Evolutionary conservation across 2,113 vertebrate genomes (phyloP).

Genomic region (Corythaeola cristata): DNA sequence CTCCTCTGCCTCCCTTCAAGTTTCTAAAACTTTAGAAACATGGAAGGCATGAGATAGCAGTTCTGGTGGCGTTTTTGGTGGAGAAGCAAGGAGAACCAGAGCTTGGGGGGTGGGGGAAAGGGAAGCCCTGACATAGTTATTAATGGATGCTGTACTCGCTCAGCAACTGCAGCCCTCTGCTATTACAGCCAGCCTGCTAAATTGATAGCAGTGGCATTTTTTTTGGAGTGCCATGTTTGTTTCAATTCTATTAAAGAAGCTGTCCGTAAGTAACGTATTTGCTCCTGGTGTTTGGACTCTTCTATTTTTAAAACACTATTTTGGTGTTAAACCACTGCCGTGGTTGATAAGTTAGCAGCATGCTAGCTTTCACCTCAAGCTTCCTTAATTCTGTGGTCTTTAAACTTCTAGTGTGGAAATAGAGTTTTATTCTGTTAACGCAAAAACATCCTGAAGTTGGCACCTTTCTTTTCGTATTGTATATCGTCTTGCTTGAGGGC

Average conservation of each 20-base stretch:
- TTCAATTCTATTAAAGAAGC: neutral
- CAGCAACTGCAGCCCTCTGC: neutral
- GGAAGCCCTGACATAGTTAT: neutral
- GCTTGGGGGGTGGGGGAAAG: neutral
- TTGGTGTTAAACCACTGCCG: neutral
- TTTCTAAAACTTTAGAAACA: neutral
- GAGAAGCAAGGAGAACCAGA: neutral
- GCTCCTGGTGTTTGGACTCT: neutral
- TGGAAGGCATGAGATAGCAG: neutral
- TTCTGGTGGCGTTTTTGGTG: neutral
- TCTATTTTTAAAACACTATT: neutral
- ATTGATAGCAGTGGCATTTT: neutral
- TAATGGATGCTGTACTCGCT: fast-evolving
- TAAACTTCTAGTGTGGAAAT: neutral
- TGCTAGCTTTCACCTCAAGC: neutral
- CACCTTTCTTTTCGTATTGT: neutral
- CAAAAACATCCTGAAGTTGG: neutral
- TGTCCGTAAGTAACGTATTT: fast-evolving
- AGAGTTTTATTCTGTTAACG: neutral
- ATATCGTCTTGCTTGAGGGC: neutral
- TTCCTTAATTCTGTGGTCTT: neutral
- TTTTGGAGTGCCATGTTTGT: neutral
- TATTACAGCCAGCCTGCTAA: too few relatives aligned
- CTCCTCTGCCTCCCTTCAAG: neutral
- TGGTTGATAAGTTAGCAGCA: neutral